phyloP scores from a whole-genome alignment of 2,797 vertebrate species.

The Pelobates cultripes region DNA sequence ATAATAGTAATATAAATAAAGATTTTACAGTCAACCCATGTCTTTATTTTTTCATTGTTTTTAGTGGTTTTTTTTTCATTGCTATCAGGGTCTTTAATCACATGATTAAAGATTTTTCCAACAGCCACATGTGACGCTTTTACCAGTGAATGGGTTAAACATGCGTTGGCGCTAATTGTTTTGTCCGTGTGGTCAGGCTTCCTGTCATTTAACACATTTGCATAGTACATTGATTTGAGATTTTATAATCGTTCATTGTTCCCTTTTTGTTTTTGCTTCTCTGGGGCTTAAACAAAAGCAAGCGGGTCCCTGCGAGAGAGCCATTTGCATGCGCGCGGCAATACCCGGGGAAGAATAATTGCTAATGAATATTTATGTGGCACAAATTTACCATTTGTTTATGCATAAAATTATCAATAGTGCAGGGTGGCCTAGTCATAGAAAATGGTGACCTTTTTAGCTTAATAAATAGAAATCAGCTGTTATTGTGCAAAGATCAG shows the following conservation, averaged over 20 bases:
- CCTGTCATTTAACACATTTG: conserved; percentile 4
- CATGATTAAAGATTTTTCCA: too few species aligned
- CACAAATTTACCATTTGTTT: conserved; percentile 99
- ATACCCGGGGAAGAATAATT: conserved; percentile 94
- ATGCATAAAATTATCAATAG: conserved; percentile 99
- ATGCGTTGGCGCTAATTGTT: background rate
- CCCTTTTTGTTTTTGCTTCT: conserved; percentile 16
- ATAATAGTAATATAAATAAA: too few species aligned
- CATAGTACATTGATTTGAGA: background rate
- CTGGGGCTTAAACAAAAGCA: conserved; percentile 19
- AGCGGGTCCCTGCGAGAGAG: conserved; percentile 24
- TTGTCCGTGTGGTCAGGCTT: background rate
- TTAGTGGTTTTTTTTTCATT: too few species aligned
- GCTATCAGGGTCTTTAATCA: too few species aligned
- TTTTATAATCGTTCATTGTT: conserved; percentile 34
- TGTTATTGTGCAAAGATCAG: conserved; percentile 84
- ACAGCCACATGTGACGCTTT: background rate
- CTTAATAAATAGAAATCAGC: conserved; percentile 93
- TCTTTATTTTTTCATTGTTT: too few species aligned
- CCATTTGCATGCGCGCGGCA: conserved; percentile 92
- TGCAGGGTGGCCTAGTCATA: conserved; percentile 88
- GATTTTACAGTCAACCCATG: too few species aligned
- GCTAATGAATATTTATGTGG: conserved; percentile 99
- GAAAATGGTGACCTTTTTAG: conserved; percentile 98
- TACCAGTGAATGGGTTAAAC: background rate